Percentiles rank a stretch among this genome's conserved stretches.
Conservation (phyloP, 2,888 invertebrate species). For the Ommatoiulus sabulosus region DNA sequence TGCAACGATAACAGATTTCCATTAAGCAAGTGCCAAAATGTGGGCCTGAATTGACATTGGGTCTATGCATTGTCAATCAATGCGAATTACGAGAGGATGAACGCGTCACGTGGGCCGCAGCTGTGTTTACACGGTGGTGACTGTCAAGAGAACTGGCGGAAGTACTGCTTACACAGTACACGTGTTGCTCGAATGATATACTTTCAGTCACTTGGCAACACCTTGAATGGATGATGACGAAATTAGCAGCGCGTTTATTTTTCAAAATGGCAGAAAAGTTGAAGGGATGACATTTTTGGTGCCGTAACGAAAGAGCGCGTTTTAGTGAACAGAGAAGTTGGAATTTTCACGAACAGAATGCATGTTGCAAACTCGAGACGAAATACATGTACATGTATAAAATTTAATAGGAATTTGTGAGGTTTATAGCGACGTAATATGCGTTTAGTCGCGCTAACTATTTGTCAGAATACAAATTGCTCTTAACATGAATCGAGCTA, state of each 20-base stretch:
- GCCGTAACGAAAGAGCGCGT: neutral
- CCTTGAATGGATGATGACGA: constrained; percentile 21
- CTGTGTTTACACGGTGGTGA: constrained; percentile 1
- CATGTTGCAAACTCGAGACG: neutral
- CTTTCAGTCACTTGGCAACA: constrained; percentile 19
- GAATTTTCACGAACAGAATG: neutral
- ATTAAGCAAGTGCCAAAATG: constrained; percentile 27
- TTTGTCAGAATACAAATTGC: too few relatives aligned
- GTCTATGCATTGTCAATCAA: constrained; percentile 20
- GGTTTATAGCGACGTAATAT: too few relatives aligned
- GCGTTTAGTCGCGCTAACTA: too few relatives aligned
- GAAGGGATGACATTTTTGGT: neutral
- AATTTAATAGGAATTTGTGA: too few relatives aligned
- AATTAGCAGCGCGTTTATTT: neutral
- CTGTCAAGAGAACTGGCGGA: constrained; percentile 21
- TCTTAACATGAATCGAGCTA: too few relatives aligned
- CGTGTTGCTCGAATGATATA: neutral
- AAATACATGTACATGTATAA: too few relatives aligned
- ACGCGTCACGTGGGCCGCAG: neutral
- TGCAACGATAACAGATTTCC: neutral
- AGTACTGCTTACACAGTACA: neutral
- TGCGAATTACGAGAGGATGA: constrained; percentile 21
- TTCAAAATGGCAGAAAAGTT: neutral
- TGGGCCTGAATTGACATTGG: neutral
- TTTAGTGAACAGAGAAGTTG: neutral